Percentiles rank a stretch among this genome's conserved stretches.
These are phyloP conservation scores for Porites lobata DNA, from an alignment of 92 coral and sea anemone species.

Conservation along the genomic window DNA sequence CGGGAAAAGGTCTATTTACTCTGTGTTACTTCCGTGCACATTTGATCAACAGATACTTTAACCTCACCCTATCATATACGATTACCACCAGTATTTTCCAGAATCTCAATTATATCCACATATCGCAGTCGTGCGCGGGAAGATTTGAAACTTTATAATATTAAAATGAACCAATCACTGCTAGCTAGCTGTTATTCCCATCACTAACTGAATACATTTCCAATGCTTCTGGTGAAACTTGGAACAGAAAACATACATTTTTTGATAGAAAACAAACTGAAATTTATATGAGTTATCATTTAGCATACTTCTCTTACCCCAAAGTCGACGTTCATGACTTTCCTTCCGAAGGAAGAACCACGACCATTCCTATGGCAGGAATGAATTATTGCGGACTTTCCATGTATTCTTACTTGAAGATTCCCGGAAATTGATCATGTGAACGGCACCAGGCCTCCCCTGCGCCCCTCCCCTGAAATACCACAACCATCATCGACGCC, in stretches of 20 bases:
- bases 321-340: slow-evolving; percentile 34
- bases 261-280: too few species aligned
- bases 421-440: slow-evolving; percentile 24
- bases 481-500: background rate
- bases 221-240: too few species aligned
- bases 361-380: background rate
- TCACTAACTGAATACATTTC: too few species aligned
- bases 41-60: too few species aligned
- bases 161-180: background rate
- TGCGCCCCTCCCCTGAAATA: slow-evolving; percentile 45
- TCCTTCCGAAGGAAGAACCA: background rate
- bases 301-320: slow-evolving; percentile 11
- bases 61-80: too few species aligned
- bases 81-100: background rate
- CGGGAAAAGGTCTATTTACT: too few species aligned
- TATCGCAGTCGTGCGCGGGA: background rate
- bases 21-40: too few species aligned
- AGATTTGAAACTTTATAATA: background rate
- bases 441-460: slow-evolving; percentile 35
- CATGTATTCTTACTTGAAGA: background rate
- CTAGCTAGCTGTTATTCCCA: too few species aligned
- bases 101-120: background rate
- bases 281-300: background rate
- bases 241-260: background rate
- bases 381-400: background rate